Conservation (phyloP, 1,140 invertebrate species). For the Oreohelix idahoensis region DNA sequence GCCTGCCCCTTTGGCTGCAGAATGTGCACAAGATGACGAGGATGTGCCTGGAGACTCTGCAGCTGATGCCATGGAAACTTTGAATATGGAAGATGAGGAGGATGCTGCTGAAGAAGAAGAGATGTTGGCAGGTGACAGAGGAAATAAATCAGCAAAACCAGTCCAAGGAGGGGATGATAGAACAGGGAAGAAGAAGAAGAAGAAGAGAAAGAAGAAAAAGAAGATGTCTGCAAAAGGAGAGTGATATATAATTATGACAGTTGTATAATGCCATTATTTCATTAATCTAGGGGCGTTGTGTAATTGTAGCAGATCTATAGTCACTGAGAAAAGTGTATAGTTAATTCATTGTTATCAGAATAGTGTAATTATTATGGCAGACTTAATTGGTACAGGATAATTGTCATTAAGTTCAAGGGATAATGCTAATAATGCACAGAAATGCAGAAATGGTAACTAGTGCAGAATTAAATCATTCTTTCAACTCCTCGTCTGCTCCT, state of each 20-base stretch:
- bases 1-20: slow-evolving; percentile 52
- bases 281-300: too few species aligned
- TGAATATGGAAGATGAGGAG: slow-evolving; percentile 48
- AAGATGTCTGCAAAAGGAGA: slow-evolving; percentile 44
- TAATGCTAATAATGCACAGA: too few species aligned
- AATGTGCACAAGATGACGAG: slow-evolving; percentile 51
- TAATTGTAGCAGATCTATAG: too few species aligned
- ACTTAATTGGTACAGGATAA: too few species aligned
- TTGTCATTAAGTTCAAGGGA: too few species aligned
- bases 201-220: slow-evolving; percentile 54
- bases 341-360: too few species aligned
- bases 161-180: background rate
- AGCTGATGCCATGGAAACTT: slow-evolving; percentile 47
- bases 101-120: slow-evolving; percentile 33
- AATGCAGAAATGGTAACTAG: too few species aligned
- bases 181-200: slow-evolving; percentile 10
- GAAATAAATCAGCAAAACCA: background rate
- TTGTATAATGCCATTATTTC: too few species aligned
- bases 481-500: too few species aligned
- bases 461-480: too few species aligned
- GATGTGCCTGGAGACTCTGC: slow-evolving; percentile 46
- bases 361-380: too few species aligned
- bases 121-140: slow-evolving; percentile 33
- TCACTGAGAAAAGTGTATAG: too few species aligned
- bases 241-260: background rate